Conservation (phyloP, 1,140 invertebrate genomes). For the Dysdera silvatica region DNA sequence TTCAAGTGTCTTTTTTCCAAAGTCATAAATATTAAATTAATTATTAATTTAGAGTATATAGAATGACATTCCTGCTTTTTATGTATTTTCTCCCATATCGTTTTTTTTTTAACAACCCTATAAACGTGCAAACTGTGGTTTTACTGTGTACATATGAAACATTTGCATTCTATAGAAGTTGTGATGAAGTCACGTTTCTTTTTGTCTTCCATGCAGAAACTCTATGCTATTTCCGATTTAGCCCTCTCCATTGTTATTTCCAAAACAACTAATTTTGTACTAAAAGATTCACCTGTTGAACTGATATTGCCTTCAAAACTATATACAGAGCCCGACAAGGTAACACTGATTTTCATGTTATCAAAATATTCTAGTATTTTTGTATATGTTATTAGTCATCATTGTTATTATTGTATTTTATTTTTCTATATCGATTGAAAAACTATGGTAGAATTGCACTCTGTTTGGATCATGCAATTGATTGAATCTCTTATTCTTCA, state of each 20-base stretch:
- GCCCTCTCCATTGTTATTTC: conserved; percentile 79
- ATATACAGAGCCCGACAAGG: conserved; percentile 29
- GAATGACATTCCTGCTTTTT: too few species aligned
- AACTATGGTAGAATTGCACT: neutral
- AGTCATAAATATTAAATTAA: too few species aligned
- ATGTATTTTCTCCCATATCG: too few species aligned
- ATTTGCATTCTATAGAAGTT: neutral
- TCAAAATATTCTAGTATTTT: neutral
- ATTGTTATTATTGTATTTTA: neutral
- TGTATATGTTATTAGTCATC: neutral
- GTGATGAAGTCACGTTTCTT: neutral
- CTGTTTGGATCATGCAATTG: neutral
- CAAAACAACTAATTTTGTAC: conserved; percentile 77
- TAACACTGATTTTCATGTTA: conserved; percentile 1
- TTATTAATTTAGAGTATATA: too few species aligned
- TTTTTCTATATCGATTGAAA: too few species aligned
- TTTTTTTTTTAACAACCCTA: neutral
- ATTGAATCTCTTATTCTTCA: too few species aligned
- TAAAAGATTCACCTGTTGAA: conserved; percentile 79
- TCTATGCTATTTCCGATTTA: conserved; percentile 93
- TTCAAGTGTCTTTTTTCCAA: too few species aligned
- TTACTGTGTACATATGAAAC: neutral
- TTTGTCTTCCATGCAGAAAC: conserved; percentile 30
- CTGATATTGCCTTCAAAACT: conserved; percentile 49
- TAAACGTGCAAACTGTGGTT: neutral